Evolutionary conservation across 2,113 vertebrate genomes (phyloP), one percentile per base, ranked within the genome.

Genomic region (Cinclus cinclus): DNA sequence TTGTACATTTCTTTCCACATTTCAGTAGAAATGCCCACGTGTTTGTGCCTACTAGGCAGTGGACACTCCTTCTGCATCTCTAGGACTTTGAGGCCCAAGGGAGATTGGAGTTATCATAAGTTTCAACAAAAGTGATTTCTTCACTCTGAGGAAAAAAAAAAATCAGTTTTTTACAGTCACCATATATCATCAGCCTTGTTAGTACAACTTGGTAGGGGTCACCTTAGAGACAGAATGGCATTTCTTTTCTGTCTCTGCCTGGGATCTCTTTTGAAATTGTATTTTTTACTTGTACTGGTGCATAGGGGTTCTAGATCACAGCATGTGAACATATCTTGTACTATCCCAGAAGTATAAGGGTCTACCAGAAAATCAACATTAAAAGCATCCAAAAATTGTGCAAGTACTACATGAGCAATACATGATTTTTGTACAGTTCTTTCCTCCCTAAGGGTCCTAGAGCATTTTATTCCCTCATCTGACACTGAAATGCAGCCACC

Each of bases 401-500:
- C 31, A 75, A 92, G 20, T 15, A 75, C 64, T 55, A 23, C 50
- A 63, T 71, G 77, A 86, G 59, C 31, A 86, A 81, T 22, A 56
- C 27, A 47, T 30, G 33, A 55, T 83, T 89, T 93, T 88, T 89
- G 41, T 63, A 78, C 33, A 46, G 28, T 69, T 91, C 52, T 86
- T 91, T 70, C 53, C 10, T 65, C 28, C 37, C 55, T n/a, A 69
- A 87, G 58, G 56, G 74, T 93, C 91, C 42, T 56, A 83, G 35
- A 93, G 89, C 13, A 64, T 65, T 83, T 82, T 90, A 56, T 81
- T 82, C 37, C 21, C 25, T 87, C 77, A 92, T 97, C 85, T 78
- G n/a, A 86, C 91, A 69, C 52, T 82, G 87, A 94, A 77, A 78
- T 84, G 81, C 44, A 82, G 53, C 87, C 89, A 94, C 89, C 74